Base-by-base conservation (phyloP, 2,888 invertebrate genomes). In the Agriotes lineatus region DNA sequence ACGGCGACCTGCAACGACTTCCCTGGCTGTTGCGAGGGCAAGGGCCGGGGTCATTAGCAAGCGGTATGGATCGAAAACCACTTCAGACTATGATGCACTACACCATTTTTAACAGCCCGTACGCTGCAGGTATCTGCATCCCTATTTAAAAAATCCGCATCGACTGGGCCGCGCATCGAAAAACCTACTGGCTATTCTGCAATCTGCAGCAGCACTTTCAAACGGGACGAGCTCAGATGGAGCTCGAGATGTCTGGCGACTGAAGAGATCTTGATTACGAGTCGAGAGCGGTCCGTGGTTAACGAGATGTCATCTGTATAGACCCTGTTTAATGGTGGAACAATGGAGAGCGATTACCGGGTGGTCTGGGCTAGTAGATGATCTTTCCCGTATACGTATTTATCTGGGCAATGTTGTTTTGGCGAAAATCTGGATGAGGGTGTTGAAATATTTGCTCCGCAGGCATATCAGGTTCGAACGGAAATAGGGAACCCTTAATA, bases 41-140 rank as follows among this genome's bases (percentile, higher is more conserved):
- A 56, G 9, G n/a, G 33, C 39, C 56, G 20, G 48, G 57, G 67
- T 67, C 67, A 67, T 62, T 62, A 62, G 39, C 56, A 39, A 67
- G 67, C 37, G 57, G 39, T 12, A 42, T 22, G 50, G 67, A 61
- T 67, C 67, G 62, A 67, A n/a, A 67, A 62, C 62, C 67, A 48
- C 67, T 67, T 62, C 62, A 67, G 62, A 62, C 67, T 54, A 48
- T 62, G 67, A 50, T 62, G 67, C 57, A 67, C 39, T 58, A 25
- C 25, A 25, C 45, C 39, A 67, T 48, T 60, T 60, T 60, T 60
- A 67, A 60, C 54, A 16, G 39, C 16, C 48, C 35, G 35, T 39
- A 37, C 45, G 56, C 45, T 61, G 48, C 54, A 67, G 45, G 45
- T 44, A 54, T 57, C 57, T 50, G 61, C 61, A 60, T 60, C 44